Base-by-base conservation (phyloP, 2,797 vertebrate species). In the Phrynocephalus guinanensis region DNA sequence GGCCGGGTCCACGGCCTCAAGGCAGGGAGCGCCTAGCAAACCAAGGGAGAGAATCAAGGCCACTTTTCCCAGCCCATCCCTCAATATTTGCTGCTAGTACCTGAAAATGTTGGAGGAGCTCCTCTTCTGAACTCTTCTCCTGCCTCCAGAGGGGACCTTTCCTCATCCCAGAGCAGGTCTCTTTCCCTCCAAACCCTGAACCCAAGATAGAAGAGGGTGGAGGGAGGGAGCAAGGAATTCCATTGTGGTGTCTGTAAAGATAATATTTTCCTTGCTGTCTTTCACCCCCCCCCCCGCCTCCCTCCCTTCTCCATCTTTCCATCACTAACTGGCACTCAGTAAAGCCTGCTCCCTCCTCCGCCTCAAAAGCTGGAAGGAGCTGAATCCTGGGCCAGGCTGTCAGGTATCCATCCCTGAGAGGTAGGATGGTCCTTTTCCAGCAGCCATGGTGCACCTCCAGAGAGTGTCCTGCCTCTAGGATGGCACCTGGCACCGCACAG, bases 241-340 rank as follows among this genome's bases (percentile, higher is more conserved):
- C 56, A 38, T n/a, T 78, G 56, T 66, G 44, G 28, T 67, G 75
- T 28, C 2, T 83, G 85, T 71, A 84, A 73, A 80, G 68, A 80
- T 28, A 67, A 50, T 44, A 77, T 79, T 83, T 63, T 28, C 33
- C 28, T 72, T 83, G 73, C 66, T 44, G 52, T 71, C 33, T 72
- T 18, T 28, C 18, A 7, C 15, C n/a, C 38, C 5, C 28, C 28
- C 63, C 81, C 16, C 16, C 0, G 5, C 56, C 22, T 9, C 50
- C 60, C 7, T 13, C 66, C 50, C 60, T 3, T 13, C 66, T 63
- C 60, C 16, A 63, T 63, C 18, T 66, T 22, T 70, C 67, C 16
- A 20, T 73, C 66, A 38, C 84, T 13, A 48, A 48, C 15, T 79
- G 50, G 77, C 33, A 24, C 26, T 63, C 26, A 5, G n/a, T 18